These are phyloP conservation scores for Drosophila mimetica DNA, from an alignment of 2,888 invertebrate species.

Conservation along the genomic window DNA sequence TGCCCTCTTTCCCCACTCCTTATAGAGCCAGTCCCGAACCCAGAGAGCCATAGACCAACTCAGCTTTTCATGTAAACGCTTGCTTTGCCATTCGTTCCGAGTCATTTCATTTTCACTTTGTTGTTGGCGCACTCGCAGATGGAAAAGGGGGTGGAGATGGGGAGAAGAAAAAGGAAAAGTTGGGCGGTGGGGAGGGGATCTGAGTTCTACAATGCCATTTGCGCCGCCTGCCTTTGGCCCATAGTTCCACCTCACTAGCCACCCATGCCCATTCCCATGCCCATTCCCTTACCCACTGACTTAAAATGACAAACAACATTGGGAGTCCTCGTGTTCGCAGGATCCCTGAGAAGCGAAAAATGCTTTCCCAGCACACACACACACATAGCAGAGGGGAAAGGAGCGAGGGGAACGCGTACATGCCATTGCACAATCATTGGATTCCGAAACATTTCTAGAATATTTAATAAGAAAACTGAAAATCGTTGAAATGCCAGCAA, in stretches of 20 bases:
- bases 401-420: constrained; percentile 56
- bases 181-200: constrained; percentile 4
- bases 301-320: constrained; percentile 79
- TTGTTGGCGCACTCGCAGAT: constrained; percentile 66
- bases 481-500: constrained; percentile 81
- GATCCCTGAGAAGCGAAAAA: constrained; percentile 68
- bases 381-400: constrained; percentile 4
- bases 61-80: constrained; percentile 70
- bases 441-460: constrained; percentile 81
- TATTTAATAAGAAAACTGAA: constrained; percentile 82
- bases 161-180: neutral
- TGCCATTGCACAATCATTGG: constrained; percentile 81
- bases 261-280: constrained; percentile 50
- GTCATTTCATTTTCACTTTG: constrained; percentile 81
- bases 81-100: constrained; percentile 81
- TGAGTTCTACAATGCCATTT: constrained; percentile 64
- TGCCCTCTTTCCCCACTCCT: constrained; percentile 2
- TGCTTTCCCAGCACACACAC: constrained; percentile 55
- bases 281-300: constrained; percentile 62
- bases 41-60: constrained; percentile 39
- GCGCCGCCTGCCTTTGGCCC: constrained; percentile 54
- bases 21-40: constrained; percentile 10
- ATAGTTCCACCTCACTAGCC: constrained; percentile 79
- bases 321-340: constrained; percentile 54
- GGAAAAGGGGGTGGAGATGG: constrained; percentile 7